phyloP scores from a whole-genome alignment of 2,888 invertebrate genomes.

The Dioctria linearis region DNA sequence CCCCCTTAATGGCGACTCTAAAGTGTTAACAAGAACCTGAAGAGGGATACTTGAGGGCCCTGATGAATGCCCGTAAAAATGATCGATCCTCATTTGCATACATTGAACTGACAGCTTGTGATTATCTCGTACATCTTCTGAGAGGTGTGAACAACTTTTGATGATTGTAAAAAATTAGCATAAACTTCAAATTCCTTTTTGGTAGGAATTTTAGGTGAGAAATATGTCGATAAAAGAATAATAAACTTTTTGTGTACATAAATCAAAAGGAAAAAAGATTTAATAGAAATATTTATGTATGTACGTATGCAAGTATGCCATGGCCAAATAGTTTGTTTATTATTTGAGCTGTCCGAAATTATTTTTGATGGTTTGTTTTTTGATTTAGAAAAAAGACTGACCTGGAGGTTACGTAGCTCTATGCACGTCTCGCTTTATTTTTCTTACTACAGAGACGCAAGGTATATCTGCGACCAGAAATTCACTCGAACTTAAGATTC shows the following conservation, averaged over 20 bases:
- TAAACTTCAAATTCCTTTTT: constrained; percentile 12
- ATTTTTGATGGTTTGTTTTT: too few species aligned
- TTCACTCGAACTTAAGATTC: too few species aligned
- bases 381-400: too few species aligned
- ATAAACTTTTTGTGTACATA: not conserved
- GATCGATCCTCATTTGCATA: constrained; percentile 49
- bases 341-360: too few species aligned
- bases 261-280: not conserved
- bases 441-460: too few species aligned
- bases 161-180: constrained; percentile 15
- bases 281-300: too few species aligned
- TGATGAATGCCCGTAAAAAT: constrained; percentile 36
- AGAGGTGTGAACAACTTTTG: constrained; percentile 42
- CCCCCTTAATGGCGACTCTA: constrained; percentile 45
- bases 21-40: constrained; percentile 49
- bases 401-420: too few species aligned
- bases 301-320: too few species aligned
- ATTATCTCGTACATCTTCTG: constrained; percentile 26
- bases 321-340: too few species aligned
- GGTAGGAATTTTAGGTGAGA: constrained; percentile 1
- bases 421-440: too few species aligned
- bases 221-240: constrained; percentile 22
- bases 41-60: constrained; percentile 10
- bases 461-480: too few species aligned
- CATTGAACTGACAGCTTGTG: constrained; percentile 34